Percentiles rank a stretch among this genome's conserved stretches.
Conservation (phyloP, 2,888 invertebrate genomes). For the Cantharis rufa region DNA sequence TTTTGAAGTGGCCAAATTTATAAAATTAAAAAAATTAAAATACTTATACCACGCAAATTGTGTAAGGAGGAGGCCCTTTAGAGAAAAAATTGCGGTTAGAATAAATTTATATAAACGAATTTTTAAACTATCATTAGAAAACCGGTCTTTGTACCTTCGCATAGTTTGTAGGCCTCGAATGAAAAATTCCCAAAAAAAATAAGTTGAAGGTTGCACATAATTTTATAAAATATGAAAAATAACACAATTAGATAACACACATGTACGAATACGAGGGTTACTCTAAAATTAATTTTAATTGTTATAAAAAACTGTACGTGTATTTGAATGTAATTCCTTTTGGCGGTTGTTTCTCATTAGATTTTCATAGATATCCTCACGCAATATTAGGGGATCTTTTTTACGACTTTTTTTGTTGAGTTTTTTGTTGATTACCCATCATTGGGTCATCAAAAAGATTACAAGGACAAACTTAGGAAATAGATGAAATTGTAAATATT, state of each 20-base stretch:
- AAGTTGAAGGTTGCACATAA: background rate
- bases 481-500: slow-evolving; percentile 2
- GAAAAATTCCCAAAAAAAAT: background rate
- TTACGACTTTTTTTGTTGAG: background rate
- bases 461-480: slow-evolving; percentile 1
- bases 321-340: background rate
- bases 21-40: background rate
- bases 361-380: background rate
- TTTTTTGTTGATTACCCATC: background rate
- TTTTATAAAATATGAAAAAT: background rate
- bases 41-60: background rate
- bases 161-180: background rate
- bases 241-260: background rate
- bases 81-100: background rate
- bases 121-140: background rate
- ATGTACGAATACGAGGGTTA: background rate
- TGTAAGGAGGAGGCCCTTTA: background rate
- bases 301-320: background rate
- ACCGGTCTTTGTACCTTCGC: background rate
- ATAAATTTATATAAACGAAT: background rate
- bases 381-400: background rate
- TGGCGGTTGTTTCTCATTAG: background rate
- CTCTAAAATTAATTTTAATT: background rate
- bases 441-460: background rate
- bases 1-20: background rate